Evolutionary conservation across 2,797 vertebrate genomes (phyloP), one percentile per base, ranked within the genome.

Genomic region (Miichthys miiuy): DNA sequence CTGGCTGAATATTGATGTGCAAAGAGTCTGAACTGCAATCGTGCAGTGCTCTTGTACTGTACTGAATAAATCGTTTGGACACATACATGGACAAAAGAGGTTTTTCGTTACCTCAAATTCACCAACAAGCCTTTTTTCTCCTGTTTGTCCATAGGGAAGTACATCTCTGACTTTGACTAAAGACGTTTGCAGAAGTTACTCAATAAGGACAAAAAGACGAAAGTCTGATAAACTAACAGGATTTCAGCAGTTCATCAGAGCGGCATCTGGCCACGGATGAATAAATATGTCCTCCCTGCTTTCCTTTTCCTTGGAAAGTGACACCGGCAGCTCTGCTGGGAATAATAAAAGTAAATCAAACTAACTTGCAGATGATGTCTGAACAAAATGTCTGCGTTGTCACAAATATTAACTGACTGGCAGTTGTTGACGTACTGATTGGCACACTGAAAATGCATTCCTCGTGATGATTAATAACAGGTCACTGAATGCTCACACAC

Each of bases 401-500:
- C 46, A 11, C 18, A 75, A 67, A 66, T n/a, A 63, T 51, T 51
- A 41, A 57, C 41, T 13, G 21, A 57, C 14, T 42, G 42, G 72
- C 34, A 23, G 21, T 20, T 65, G 76, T 13, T 74, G 70, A 78
- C 72, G 74, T 52, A 56, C 16, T 20, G 68, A 82, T 66, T 60
- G 54, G 20, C 6, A 38, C 34, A 38, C 34, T 38, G 34, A 38
- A 68, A 57, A 70, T 47, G 56, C 82, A 72, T 80, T 84, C 79
- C 84, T 74, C 64, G 62, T 10, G 48, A 77, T 83, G 71, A 90
- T 85, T 84, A 81, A 78, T 61, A 76, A 62, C 3, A 44, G 81
- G 81, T 89, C 84, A 87, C 42, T 60, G 72, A 72, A 50, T 47
- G 61, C 85, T 79, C 67, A 70, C 75, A 81, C 77, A 77, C 81